Evolutionary conservation across 2,888 invertebrate species (phyloP).

Genomic region (Branchinecta sandiegonensis): DNA sequence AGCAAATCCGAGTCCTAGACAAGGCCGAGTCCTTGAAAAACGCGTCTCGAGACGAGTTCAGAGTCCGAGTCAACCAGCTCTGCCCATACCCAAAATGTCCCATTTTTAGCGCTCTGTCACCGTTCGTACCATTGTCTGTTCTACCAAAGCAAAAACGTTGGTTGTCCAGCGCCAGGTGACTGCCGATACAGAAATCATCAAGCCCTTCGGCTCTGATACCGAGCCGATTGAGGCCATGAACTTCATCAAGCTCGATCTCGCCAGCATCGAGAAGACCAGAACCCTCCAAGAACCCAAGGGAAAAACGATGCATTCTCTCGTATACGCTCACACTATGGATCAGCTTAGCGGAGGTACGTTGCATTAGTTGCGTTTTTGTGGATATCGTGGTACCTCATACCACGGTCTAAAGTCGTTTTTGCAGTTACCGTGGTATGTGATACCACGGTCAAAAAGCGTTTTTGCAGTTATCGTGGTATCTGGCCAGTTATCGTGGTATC

Average conservation of each 20-base stretch:
- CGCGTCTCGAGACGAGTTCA: no score
- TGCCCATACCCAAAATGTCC: no score
- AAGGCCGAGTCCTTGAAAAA: no score
- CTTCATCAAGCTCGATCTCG: not conserved
- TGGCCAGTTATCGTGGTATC: no score
- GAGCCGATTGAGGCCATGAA: conserved; percentile 22
- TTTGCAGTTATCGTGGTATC: no score
- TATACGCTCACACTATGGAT: not conserved
- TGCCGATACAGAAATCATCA: conserved; percentile 19
- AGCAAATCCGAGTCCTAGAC: no score
- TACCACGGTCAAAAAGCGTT: no score
- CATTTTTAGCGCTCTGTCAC: conserved; percentile 26
- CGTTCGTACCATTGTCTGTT: conserved; percentile 28
- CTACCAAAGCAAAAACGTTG: conserved; percentile 21
- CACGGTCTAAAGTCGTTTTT: no score
- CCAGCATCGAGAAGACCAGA: not conserved
- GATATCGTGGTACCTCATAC: no score
- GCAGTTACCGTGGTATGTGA: no score
- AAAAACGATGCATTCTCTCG: not conserved
- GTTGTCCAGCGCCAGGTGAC: conserved; percentile 21
- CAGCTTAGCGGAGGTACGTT: conserved; percentile 14
- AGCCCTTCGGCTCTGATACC: conserved; percentile 23
- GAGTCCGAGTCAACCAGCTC: no score
- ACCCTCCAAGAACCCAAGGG: conserved; percentile 5
- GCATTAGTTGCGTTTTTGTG: not conserved